Evolutionary conservation across 2,888 invertebrate species (phyloP).

Genomic region (Drosophila yooni): DNA sequence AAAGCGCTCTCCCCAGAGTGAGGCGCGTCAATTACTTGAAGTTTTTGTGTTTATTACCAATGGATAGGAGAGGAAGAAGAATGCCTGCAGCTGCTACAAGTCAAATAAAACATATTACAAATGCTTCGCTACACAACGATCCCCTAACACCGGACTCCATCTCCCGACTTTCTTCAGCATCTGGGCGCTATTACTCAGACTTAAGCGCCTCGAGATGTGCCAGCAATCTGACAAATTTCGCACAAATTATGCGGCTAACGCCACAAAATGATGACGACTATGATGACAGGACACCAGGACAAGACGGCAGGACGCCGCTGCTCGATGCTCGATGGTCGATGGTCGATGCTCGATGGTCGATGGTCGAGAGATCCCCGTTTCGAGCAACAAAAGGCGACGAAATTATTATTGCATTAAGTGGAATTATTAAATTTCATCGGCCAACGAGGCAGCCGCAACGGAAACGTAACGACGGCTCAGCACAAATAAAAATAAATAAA

Average conservation of each 20-base stretch:
- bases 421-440: conserved; percentile 80
- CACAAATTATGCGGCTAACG: conserved; percentile 75
- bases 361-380: conserved; percentile 10
- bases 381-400: conserved; percentile 75
- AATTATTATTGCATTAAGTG: conserved; percentile 81
- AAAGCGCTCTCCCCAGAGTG: conserved; percentile 39
- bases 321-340: conserved; percentile 3
- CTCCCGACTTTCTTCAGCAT: conserved; percentile 6
- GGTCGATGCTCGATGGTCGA: conserved; percentile 2
- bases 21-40: conserved; percentile 72
- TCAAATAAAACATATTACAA: conserved; percentile 79
- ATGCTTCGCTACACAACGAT: conserved; percentile 47
- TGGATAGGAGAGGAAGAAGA: conserved; percentile 25
- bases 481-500: conserved; percentile 79
- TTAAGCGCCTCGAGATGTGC: conserved; percentile 74
- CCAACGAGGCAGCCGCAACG: conserved; percentile 47
- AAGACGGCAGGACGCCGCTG: conserved; percentile 6
- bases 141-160: background rate
- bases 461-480: conserved; percentile 58
- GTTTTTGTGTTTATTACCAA: conserved; percentile 64
- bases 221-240: conserved; percentile 80
- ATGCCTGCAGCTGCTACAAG: conserved; percentile 67
- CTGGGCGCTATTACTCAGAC: conserved; percentile 69
- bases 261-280: conserved; percentile 69
- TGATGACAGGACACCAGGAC: conserved; percentile 47